phyloP scores from a whole-genome alignment of 1,140 invertebrate species.

The Brachionus sp. region DNA sequence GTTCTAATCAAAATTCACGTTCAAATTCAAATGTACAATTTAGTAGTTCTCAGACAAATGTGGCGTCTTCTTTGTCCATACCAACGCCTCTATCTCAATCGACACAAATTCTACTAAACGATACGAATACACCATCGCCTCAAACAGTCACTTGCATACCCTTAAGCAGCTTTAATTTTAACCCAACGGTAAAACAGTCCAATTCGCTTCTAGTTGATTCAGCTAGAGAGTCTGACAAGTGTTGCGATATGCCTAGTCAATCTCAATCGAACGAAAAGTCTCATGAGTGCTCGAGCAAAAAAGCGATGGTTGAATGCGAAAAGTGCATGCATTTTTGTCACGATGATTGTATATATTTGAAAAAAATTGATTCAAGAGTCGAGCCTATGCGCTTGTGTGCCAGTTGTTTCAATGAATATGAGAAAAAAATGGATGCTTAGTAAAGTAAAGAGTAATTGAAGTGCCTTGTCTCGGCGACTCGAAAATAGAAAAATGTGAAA shows the following conservation, averaged over 20 bases:
- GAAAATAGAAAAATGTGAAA: not conserved
- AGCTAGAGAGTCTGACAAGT: not conserved
- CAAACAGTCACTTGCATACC: not conserved
- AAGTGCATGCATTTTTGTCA: not conserved
- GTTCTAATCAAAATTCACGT: not conserved
- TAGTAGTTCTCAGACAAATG: not conserved
- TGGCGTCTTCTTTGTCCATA: not conserved
- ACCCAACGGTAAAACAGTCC: not conserved
- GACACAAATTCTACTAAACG: not conserved
- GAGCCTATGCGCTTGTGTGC: not conserved
- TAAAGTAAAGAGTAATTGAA: not conserved
- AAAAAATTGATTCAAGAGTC: not conserved
- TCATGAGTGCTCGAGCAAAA: constrained; percentile 4
- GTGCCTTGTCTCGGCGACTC: not conserved
- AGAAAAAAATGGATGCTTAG: not conserved
- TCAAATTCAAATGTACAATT: not conserved
- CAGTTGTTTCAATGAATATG: not conserved
- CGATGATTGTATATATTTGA: constrained; percentile 33
- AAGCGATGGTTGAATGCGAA: constrained; percentile 16
- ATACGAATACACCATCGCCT: not conserved
- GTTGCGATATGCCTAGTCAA: not conserved
- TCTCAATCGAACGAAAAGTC: not conserved
- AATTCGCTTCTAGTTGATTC: not conserved
- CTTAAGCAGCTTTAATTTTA: not conserved
- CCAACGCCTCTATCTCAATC: not conserved